Base-by-base conservation (phyloP, 2,797 vertebrate species). In the Picus viridis region DNA sequence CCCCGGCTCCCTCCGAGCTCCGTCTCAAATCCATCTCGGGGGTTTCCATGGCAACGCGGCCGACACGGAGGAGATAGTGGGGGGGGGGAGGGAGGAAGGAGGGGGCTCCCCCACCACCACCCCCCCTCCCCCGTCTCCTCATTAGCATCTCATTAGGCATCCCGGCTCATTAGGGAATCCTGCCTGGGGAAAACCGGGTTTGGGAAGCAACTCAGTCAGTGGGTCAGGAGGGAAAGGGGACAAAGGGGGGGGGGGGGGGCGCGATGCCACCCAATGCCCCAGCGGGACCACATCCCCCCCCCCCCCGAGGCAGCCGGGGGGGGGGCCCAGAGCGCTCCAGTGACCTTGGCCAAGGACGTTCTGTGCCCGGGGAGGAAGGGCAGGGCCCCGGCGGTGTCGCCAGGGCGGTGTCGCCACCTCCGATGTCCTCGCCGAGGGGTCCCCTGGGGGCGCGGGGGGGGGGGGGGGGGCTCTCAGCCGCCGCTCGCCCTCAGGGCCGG, bases 141-240 rank as follows among this genome's bases (percentile, higher is more conserved):
- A 84, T 94, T 3, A 90, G 79, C 92, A 93, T 93, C 64, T 89
- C 86, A 63, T 94, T 89, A 79, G 83, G 89, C 82, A 75, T 32
- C 59, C 70, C 32, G 12, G 69, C 89, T 94, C 78, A 71, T 92
- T 86, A 92, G 92, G 92, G 86, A 88, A 86, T 85, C 85, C 80
- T 84, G 67, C 32, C 59, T 14, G n/a, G 77, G 90, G 84, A 18
- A 47, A 47, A 47, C 18, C 17, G 18, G 45, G 45, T 47, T 18
- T 47, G 7, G 3, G 32, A n/a, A 64, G 65, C 14, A 14, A 15
- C 47, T 75, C 54, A 34, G 78, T 91, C 12, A 91, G 20, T 87
- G 81, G 87, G 90, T 89, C 92, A 94, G 89, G 34, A 7, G 92
- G 90, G 83, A 89, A 94, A 51, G 73, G 82, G 67, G 81, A 51